Percentiles rank a stretch among this genome's conserved stretches.
Evolutionary conservation across 2,113 vertebrate species (phyloP).

Genomic region (Gadus macrocephalus): DNA sequence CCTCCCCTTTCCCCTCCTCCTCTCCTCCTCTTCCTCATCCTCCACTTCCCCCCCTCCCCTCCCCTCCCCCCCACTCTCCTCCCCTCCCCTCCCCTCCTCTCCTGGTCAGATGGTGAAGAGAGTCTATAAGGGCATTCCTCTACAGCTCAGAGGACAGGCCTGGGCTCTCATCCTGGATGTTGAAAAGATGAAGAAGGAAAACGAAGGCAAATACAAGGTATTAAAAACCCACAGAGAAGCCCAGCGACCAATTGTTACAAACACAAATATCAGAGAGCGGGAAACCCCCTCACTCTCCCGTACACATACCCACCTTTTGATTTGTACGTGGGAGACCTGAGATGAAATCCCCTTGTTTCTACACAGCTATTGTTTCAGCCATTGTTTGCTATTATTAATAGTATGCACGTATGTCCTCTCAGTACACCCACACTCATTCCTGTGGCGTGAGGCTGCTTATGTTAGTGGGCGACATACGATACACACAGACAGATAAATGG

Average conservation of each 20-base stretch:
- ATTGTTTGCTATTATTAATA: too few relatives aligned
- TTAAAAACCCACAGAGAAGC: too few relatives aligned
- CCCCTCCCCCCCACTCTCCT: too few relatives aligned
- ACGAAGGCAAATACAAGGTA: slow-evolving; percentile 84
- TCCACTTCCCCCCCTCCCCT: not conserved
- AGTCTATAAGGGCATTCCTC: slow-evolving; percentile 86
- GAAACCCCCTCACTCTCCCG: too few relatives aligned
- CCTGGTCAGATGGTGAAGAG: slow-evolving; percentile 81
- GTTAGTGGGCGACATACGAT: slow-evolving; percentile 7
- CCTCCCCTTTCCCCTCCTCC: not conserved
- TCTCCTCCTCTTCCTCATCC: not conserved
- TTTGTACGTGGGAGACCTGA: too few relatives aligned
- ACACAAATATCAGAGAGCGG: too few relatives aligned
- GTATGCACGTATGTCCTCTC: too few relatives aligned
- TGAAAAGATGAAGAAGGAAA: slow-evolving; percentile 76
- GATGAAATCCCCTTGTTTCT: too few relatives aligned
- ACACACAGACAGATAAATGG: slow-evolving; percentile 25
- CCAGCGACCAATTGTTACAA: too few relatives aligned
- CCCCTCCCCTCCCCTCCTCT: not conserved
- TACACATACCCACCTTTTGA: too few relatives aligned
- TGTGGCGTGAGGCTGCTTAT: not conserved
- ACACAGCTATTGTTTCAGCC: too few relatives aligned
- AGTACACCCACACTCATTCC: too few relatives aligned
- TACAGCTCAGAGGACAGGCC: slow-evolving; percentile 85
- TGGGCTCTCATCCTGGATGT: slow-evolving; percentile 86